Base-by-base conservation (phyloP, 1,140 invertebrate species). In the Drosophila watanabei region DNA sequence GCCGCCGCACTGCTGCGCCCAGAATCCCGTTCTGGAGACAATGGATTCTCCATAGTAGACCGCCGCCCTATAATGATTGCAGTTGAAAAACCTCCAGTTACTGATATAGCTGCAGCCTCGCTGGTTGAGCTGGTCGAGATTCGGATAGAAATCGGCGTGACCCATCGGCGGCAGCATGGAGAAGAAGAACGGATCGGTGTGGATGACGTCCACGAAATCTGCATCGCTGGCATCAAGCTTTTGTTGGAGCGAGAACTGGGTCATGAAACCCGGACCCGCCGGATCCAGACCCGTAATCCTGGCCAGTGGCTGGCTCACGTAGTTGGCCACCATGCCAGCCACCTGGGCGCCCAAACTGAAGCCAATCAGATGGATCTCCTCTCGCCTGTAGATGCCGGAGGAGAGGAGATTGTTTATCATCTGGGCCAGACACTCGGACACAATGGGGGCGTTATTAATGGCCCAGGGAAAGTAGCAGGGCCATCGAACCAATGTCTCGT, bases 321-420 rank as follows among this genome's bases (percentile, higher is more conserved):
- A 73, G 16, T 93, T 93, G n/a, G 92, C 79, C 18, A 97, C 96
- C 86, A 98, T 98, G 2, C 98, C 98, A 0, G 97, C 97, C 1
- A 98, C 95, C 88, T 99, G 98, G 4, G 97, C 97, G 0, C 98
- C 98, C 60, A 97, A 93, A 69, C 96, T 97, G 93, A 98, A 98
- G 0, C 98, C 98, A 80, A 99, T 97, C 33, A 99, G 79, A 88
- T 99, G 98, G 28, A 97, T 80, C 16, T 91, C 62, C 16, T 79
- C 57, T 94, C 71, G 95, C 94, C 43, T 94, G 93, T 72, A 95
- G 72, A 63, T 95, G 92, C n/a, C 96, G 91, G 51, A 94, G 49
- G 56, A 79, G 0, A 83, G 46, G 0, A 94, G 80, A 33, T 92
- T 85, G 10, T 93, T 76, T 10, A 94, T 75, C 9, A 95, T 71